Evolutionary conservation across 2,797 vertebrate genomes (phyloP), one percentile per base, ranked within the genome.

Genomic region (Atherinosoma microstoma): DNA sequence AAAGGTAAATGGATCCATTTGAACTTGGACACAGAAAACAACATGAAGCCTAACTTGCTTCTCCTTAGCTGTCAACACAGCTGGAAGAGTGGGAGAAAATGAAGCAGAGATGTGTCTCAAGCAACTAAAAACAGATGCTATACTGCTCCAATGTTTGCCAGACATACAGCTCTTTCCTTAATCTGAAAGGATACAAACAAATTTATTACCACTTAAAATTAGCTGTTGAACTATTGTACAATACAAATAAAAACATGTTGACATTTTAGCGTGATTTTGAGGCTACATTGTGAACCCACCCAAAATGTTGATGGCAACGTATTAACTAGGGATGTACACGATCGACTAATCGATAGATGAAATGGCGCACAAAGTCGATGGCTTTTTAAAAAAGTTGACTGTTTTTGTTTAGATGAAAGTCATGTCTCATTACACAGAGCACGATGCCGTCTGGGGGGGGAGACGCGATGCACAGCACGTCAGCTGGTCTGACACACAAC

Each of bases 41-140:
- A 42, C 40, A 42, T 42, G 40, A 42, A 42, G 40, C 4, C 40
- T 16, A 3, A 42, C 40, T 42, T 42, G 16, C 40, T 42, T 42
- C 40, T 42, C 40, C 6, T 42, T 18, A 42, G 16, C 40, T 42
- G 40, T 42, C 51, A 27, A 24, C 13, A 6, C 51, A 54, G 24
- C 47, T 61, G 67, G 27, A 30, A 34, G n/a, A 20, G 59, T 35
- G 29, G 49, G 49, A 53, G 42, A 68, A 15, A 20, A 34, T 34
- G n/a, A 4, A 70, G 56, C 29, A 42, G 59, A 32, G 47, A 38
- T 51, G 40, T 16, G 63, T 32, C 32, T 32, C 18, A 22, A 42
- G 53, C 38, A 74, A 57, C 72, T 45, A 58, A 38, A 67, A 63
- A 24, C 51, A 62, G 58, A 67, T 62, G 34, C 20, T 57, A 29